These are phyloP conservation scores for Laticauda laticaudata DNA, from an alignment of 2,113 vertebrate species.

Conservation along the genomic window DNA sequence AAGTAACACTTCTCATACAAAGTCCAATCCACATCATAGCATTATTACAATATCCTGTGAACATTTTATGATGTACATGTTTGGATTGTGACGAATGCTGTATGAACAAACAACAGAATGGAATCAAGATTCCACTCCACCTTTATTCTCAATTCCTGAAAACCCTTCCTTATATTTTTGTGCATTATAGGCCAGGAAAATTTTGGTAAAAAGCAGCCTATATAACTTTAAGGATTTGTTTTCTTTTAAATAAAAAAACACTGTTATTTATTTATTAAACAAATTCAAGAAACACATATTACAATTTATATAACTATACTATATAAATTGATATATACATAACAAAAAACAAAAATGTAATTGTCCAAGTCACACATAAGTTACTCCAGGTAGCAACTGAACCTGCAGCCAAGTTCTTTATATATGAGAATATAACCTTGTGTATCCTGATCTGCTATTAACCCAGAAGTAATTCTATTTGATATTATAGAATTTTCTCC, in stretches of 20 bases:
- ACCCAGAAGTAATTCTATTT: background rate
- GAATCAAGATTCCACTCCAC: background rate
- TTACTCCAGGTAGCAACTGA: background rate
- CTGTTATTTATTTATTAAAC: background rate
- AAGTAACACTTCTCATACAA: background rate
- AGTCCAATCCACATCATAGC: background rate
- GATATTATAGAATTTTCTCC: background rate
- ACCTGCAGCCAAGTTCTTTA: background rate
- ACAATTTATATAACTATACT: background rate
- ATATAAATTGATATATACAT: too few relatives aligned
- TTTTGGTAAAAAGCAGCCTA: background rate
- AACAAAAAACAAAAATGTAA: background rate
- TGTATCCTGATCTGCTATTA: background rate
- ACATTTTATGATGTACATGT: background rate
- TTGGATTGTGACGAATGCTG: background rate
- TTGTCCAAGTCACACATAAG: background rate
- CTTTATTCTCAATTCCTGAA: background rate
- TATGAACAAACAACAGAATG: background rate
- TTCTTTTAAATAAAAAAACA: background rate
- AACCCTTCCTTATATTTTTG: background rate
- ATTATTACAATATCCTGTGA: background rate
- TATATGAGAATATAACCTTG: background rate
- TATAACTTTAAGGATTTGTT: background rate
- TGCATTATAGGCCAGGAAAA: background rate
- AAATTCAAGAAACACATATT: background rate